Evolutionary conservation across 2,797 vertebrate species (phyloP), one percentile per base, ranked within the genome.

Genomic region (Lepilemur septentrionalis): DNA sequence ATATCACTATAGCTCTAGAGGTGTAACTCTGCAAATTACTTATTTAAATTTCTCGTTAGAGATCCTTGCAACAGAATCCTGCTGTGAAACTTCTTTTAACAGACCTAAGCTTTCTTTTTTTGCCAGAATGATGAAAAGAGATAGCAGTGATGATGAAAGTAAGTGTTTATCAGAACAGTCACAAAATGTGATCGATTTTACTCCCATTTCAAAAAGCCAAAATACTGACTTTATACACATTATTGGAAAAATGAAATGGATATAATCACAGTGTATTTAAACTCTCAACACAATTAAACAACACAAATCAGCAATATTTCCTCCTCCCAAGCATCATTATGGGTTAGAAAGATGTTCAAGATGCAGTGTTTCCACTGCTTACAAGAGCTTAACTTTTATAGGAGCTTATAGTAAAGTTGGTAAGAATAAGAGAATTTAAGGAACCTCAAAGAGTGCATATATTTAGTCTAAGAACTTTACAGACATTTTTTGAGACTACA

Each of bases 1-100:
- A 69, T 30, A 25, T 22, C 96, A 89, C 90, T 96, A 78, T 86
- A 25, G n/a, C 87, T 55, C 20, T 76, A 95, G 72, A 91, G 82
- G 55, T 35, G 22, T 0, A 1, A 6, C 76, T 97, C 55, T 86
- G 25, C 75, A 81, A 90, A 94, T 97, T 85, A 93, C 76, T 94
- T 91, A 63, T 11, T 73, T 15, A 46, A 0, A 28, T 88, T 73
- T 95, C 87, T 97, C 94, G 96, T 95, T 94, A 93, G 61, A 81
- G 11, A 9, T 67, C 55, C 92, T 59, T 80, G 2, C 92, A 80
- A 88, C 14, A 67, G 3, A 11, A 82, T 80, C 2, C 11, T 93
- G 6, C 13, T 61, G 30, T 69, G 81, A 93, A 95, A 80, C 52
- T 61, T 86, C 15, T 72, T 72, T 97, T 72, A 86, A 57, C 35